A percentile compares a stretch with the other conserved stretches of the same genome.
phyloP scores from a whole-genome alignment of 1,140 invertebrate species.

The Stegodyphus dumicola region DNA sequence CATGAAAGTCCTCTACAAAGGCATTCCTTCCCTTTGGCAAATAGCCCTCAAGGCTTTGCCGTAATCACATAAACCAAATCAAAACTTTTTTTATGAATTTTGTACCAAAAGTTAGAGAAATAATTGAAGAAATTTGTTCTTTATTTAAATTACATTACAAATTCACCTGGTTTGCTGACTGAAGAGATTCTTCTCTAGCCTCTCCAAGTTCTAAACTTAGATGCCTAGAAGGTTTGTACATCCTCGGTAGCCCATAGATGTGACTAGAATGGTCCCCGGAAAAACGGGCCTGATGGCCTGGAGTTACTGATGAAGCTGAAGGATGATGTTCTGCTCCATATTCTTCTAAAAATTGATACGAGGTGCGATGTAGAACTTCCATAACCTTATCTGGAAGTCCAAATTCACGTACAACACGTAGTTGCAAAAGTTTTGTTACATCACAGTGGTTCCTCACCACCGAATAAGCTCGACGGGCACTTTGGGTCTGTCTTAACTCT shows the following conservation, averaged over 20 bases:
- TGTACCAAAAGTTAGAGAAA: too few species aligned
- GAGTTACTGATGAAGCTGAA: not conserved
- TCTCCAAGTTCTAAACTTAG: constrained; percentile 47
- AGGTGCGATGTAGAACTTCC: constrained; percentile 77
- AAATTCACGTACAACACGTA: constrained; percentile 92
- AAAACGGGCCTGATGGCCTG: constrained; percentile 26
- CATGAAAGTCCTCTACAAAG: too few species aligned
- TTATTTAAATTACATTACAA: too few species aligned
- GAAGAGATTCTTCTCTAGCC: constrained; percentile 49
- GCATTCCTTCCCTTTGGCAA: too few species aligned
- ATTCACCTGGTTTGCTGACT: constrained; percentile 29
- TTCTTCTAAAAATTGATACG: constrained; percentile 51
- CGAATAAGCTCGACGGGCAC: constrained; percentile 80
- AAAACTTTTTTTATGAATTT: too few species aligned
- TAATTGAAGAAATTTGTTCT: too few species aligned
- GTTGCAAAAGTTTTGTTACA: constrained; percentile 81
- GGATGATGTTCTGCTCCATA: constrained; percentile 48
- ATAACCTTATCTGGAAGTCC: constrained; percentile 92
- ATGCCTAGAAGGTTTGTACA: constrained; percentile 58
- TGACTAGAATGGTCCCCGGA: constrained; percentile 59
- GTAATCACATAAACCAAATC: too few species aligned
- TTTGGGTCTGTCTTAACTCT: constrained; percentile 83
- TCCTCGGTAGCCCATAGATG: constrained; percentile 42
- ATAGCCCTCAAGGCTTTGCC: too few species aligned
- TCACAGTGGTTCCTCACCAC: constrained; percentile 81